A percentile compares a stretch with the other conserved stretches of the same genome.
These are phyloP conservation scores for Halocaridina rubra DNA, from an alignment of 2,888 invertebrate species.

Conservation along the genomic window DNA sequence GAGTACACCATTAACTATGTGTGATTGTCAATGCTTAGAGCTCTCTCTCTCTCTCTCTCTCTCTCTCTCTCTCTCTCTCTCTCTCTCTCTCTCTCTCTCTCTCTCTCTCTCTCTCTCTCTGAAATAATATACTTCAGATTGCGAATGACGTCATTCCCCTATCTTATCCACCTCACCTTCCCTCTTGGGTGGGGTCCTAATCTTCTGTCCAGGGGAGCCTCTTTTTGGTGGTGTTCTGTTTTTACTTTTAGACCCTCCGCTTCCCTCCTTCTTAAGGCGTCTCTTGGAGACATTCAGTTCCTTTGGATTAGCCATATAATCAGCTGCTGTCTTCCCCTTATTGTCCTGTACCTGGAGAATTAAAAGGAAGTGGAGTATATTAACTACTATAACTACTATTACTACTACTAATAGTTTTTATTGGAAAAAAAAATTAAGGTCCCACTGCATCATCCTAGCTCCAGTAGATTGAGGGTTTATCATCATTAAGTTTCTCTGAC, in stretches of 20 bases:
- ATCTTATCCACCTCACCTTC: slow-evolving; percentile 15
- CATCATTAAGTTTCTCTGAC: no score
- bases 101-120: neutral
- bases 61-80: neutral
- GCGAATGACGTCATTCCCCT: no score
- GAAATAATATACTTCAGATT: no score
- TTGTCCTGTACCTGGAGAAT: slow-evolving; percentile 69
- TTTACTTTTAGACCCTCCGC: slow-evolving; percentile 34
- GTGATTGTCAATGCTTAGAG: neutral
- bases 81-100: neutral
- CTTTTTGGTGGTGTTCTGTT: slow-evolving; percentile 36
- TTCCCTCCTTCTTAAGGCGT: slow-evolving; percentile 18
- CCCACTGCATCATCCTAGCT: no score
- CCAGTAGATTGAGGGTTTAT: no score
- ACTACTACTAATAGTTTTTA: no score
- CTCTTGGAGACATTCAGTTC: slow-evolving; percentile 63
- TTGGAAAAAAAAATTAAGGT: no score
- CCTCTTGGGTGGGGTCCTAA: slow-evolving; percentile 56
- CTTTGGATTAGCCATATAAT: slow-evolving; percentile 72
- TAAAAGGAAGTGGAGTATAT: neutral
- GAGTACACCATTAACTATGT: no score
- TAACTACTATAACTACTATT: no score
- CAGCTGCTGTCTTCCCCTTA: slow-evolving; percentile 73
- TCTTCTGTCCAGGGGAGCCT: slow-evolving; percentile 24
- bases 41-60: neutral